These are phyloP conservation scores for Tiliacea citrago DNA, from an alignment of 2,888 invertebrate genomes.

Conservation along the genomic window DNA sequence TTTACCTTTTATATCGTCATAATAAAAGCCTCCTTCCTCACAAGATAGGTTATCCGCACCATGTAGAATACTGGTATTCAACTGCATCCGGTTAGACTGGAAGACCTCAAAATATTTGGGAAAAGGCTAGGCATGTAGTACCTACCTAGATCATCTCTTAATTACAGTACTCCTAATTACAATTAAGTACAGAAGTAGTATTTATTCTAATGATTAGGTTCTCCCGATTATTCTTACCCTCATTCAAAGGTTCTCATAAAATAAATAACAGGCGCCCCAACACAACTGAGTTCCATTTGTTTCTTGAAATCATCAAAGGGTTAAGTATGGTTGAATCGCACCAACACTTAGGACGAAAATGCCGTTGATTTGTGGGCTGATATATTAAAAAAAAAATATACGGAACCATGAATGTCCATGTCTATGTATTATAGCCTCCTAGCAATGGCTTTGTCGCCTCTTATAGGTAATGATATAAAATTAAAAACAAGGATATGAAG, in stretches of 20 bases:
- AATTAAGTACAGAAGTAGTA: conserved; percentile 1
- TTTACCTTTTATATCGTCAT: not conserved
- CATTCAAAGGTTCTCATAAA: conserved; percentile 17
- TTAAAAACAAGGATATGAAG: no score
- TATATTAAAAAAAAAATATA: not conserved
- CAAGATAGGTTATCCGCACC: not conserved
- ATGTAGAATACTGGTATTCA: not conserved
- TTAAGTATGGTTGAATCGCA: not conserved
- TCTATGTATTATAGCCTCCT: not conserved
- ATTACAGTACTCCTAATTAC: not conserved
- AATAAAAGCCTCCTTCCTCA: not conserved
- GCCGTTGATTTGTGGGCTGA: not conserved
- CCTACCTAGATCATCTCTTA: no score
- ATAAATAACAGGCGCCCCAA: conserved; percentile 35
- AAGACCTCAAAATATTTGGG: not conserved
- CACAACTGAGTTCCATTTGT: conserved; percentile 33
- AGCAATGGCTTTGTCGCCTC: no score
- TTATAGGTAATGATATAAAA: no score
- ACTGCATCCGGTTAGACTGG: not conserved
- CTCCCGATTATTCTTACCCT: conserved; percentile 13
- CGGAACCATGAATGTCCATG: not conserved
- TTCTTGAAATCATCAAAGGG: conserved; percentile 21
- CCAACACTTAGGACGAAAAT: conserved; percentile 1
- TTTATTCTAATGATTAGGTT: conserved; percentile 29
- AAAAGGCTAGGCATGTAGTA: no score